A percentile compares a stretch with the other conserved stretches of the same genome.
Conservation (phyloP, 2,888 invertebrate genomes). For the Philereme transversata region DNA sequence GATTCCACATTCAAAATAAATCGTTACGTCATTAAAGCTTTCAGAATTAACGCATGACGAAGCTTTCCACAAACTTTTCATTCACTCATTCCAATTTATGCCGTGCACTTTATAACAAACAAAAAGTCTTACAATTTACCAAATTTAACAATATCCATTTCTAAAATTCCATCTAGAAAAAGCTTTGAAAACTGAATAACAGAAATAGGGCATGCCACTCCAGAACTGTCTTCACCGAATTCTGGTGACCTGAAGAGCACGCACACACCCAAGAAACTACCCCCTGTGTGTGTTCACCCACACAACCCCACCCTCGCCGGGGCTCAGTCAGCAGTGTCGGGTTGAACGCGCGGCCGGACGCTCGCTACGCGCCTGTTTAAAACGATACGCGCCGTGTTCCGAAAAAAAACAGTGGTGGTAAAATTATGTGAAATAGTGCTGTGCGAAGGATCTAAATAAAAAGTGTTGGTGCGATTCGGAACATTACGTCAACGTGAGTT, state of each 20-base stretch:
- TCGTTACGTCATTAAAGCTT: background rate
- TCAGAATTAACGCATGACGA: background rate
- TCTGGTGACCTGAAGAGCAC: constrained; percentile 72
- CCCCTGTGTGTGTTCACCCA: constrained; percentile 47
- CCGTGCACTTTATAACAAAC: constrained; percentile 3
- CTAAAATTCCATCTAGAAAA: constrained; percentile 28
- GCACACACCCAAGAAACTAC: constrained; percentile 55
- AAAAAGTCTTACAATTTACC: background rate
- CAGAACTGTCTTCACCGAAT: constrained; percentile 70
- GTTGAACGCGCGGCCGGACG: constrained; percentile 43
- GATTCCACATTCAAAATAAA: background rate
- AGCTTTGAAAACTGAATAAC: constrained; percentile 38
- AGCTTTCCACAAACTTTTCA: background rate
- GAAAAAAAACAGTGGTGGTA: constrained; percentile 21
- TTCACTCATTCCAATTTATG: background rate
- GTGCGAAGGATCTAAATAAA: constrained; percentile 31
- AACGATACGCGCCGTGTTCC: constrained; percentile 32
- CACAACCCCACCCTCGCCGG: constrained; percentile 46
- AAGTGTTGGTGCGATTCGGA: constrained; percentile 33
- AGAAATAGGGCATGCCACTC: constrained; percentile 68
- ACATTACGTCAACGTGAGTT: constrained; percentile 40
- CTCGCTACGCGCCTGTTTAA: constrained; percentile 34
- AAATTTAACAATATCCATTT: constrained; percentile 5
- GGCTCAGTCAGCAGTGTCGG: constrained; percentile 61
- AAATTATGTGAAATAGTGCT: constrained; percentile 29